Evolutionary conservation across 2,113 vertebrate species (phyloP).

Genomic region (Stigmatopora argus): DNA sequence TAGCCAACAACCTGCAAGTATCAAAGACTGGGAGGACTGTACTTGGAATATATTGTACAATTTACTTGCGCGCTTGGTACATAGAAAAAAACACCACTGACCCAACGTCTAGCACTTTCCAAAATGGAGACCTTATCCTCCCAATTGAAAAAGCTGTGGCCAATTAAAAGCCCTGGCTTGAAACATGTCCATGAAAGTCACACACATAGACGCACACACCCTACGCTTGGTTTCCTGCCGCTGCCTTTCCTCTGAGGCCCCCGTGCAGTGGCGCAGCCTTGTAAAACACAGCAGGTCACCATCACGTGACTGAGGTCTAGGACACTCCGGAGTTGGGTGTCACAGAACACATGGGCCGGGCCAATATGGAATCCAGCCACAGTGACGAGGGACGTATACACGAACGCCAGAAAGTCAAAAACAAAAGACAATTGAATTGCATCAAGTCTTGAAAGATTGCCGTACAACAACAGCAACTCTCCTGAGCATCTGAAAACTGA

Average conservation of each 20-base stretch:
- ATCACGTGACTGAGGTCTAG: conserved; percentile 63
- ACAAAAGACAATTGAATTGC: conserved; percentile 7
- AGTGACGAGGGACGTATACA: conserved; percentile 18
- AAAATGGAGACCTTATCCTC: background rate
- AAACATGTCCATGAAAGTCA: conserved; percentile 15
- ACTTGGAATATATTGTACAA: background rate
- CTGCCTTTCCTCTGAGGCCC: conserved; percentile 57
- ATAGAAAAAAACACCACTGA: background rate
- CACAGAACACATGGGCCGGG: conserved; percentile 56
- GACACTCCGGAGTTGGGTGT: conserved; percentile 48
- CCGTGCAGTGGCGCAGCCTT: conserved; percentile 51
- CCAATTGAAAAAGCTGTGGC: background rate
- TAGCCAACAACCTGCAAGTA: too few species aligned
- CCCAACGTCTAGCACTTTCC: background rate
- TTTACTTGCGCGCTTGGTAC: background rate
- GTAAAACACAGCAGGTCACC: conserved; percentile 68
- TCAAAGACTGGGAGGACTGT: too few species aligned
- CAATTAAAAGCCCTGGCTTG: background rate
- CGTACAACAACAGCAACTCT: conserved; percentile 35
- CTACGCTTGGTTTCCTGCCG: conserved; percentile 57
- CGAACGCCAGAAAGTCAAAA: background rate
- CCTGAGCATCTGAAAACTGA: conserved; percentile 26
- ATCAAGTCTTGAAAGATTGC: conserved; percentile 15
- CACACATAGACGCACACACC: conserved; percentile 14
- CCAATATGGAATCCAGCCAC: conserved; percentile 14